These are phyloP conservation scores for Eristalinus sepulchralis DNA, from an alignment of 2,888 invertebrate species.

Conservation along the genomic window DNA sequence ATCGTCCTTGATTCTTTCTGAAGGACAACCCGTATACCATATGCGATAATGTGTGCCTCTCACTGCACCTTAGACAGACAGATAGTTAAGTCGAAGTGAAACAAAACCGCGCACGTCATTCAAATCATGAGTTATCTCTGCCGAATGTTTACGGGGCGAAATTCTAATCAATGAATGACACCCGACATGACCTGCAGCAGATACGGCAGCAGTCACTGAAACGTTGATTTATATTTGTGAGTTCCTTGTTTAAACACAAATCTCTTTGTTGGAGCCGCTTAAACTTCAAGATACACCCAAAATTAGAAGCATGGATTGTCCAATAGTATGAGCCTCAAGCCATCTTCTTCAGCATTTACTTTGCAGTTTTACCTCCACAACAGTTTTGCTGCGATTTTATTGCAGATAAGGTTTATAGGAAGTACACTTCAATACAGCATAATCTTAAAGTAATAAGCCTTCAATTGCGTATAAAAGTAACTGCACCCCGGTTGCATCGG, in stretches of 20 bases:
- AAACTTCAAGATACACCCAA: not conserved
- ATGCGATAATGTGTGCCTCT: not conserved
- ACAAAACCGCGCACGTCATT: not conserved
- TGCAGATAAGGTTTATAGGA: not conserved
- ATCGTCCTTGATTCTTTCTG: not conserved
- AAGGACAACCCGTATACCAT: not conserved
- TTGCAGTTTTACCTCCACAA: not conserved
- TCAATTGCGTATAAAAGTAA: slow-evolving; percentile 32
- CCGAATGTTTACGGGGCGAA: not conserved
- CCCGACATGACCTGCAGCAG: not conserved
- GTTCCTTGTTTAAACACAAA: not conserved
- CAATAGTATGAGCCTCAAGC: not conserved
- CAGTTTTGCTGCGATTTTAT: not conserved
- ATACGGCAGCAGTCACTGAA: not conserved
- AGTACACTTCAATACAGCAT: not conserved
- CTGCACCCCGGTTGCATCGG: not conserved
- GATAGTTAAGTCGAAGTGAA: not conserved
- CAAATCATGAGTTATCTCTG: not conserved
- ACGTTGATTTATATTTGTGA: not conserved
- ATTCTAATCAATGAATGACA: not conserved
- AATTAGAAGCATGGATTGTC: not conserved
- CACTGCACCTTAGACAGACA: not conserved
- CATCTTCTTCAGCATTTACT: not conserved
- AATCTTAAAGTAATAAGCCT: not conserved
- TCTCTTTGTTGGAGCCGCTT: not conserved